Conservation (phyloP, 2,888 invertebrate genomes). For the Apodemia duryi region DNA sequence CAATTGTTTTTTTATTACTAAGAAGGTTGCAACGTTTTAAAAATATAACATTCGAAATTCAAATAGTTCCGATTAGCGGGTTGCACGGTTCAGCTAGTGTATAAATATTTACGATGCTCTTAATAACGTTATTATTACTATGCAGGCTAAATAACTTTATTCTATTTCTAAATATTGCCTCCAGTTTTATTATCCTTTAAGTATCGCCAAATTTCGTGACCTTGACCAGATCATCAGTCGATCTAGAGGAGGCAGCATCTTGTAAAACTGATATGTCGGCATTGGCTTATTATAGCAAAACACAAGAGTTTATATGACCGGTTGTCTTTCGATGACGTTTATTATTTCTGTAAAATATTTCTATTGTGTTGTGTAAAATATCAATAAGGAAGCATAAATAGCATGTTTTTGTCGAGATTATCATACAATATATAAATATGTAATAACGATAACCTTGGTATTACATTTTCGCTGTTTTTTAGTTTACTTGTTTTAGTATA, state of each 20-base stretch:
- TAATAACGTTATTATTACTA: background rate
- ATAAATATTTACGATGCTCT: too few relatives aligned
- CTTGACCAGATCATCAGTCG: conserved; percentile 14
- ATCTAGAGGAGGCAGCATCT: conserved; percentile 6
- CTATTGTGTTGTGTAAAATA: background rate
- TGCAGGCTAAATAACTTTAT: background rate
- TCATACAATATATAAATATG: background rate
- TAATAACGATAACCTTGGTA: too few relatives aligned
- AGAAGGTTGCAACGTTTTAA: too few relatives aligned
- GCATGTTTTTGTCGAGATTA: background rate
- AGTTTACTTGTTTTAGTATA: too few relatives aligned
- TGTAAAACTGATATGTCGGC: conserved; percentile 10
- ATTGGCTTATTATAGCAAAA: conserved; percentile 6
- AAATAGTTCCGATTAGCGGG: too few relatives aligned
- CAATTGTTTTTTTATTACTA: too few relatives aligned
- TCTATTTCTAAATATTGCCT: background rate
- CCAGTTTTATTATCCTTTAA: background rate
- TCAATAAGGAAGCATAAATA: conserved; percentile 2
- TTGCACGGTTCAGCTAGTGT: too few relatives aligned
- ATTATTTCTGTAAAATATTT: background rate
- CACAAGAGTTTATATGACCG: background rate
- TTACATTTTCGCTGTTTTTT: too few relatives aligned
- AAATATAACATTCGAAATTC: too few relatives aligned
- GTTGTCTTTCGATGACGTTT: conserved; percentile 1
- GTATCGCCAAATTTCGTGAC: background rate